These are phyloP conservation scores for Zaprionus nigranus DNA, from an alignment of 1,140 invertebrate species.

Conservation along the genomic window DNA sequence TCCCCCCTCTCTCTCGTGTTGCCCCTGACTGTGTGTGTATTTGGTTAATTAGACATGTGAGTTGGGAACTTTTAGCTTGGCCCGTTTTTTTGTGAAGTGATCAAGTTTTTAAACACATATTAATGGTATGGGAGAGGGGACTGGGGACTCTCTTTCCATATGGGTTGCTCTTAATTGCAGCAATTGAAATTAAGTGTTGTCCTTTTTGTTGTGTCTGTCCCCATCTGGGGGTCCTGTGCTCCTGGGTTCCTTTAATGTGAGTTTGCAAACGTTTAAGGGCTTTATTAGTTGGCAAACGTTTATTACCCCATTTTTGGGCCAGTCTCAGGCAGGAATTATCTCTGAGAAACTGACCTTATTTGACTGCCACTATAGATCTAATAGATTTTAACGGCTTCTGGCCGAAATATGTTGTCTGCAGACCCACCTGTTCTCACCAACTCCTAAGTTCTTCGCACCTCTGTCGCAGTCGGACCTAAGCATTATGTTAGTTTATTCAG, in stretches of 20 bases:
- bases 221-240: background rate
- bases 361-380: background rate
- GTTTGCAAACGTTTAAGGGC: conserved; percentile 45
- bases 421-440: too few species aligned
- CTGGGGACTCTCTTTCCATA: conserved; percentile 28
- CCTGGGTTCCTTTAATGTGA: conserved; percentile 13
- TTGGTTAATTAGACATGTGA: conserved; percentile 80
- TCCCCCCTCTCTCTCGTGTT: background rate
- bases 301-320: conserved; percentile 62
- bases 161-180: conserved; percentile 75
- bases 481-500: conserved; percentile 53
- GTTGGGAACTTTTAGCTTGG: conserved; percentile 47
- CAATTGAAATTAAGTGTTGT: conserved; percentile 80
- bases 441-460: background rate
- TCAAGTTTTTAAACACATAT: conserved; percentile 75
- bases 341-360: conserved; percentile 6
- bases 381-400: background rate
- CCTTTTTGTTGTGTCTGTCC: conserved; percentile 49
- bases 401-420: background rate
- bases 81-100: conserved; percentile 36
- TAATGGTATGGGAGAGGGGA: conserved; percentile 45
- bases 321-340: conserved; percentile 30
- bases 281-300: conserved; percentile 62
- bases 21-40: background rate
- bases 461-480: conserved; percentile 12